phyloP scores from a whole-genome alignment of 2,113 vertebrate genomes.

The Azemiops feae region DNA sequence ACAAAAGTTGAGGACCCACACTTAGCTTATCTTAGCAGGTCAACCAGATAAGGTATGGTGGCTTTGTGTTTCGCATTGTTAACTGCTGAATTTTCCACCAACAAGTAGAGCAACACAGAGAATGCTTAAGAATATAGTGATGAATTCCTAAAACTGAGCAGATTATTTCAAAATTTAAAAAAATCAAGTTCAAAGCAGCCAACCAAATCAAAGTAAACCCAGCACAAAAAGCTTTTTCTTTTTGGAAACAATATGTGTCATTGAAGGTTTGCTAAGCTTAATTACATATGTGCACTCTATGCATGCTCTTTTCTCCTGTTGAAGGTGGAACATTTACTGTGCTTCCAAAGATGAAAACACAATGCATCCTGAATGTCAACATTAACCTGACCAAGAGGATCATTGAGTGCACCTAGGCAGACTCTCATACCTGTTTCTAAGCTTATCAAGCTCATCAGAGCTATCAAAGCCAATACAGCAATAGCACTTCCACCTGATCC shows the following conservation, averaged over 20 bases:
- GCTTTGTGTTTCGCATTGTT: background rate
- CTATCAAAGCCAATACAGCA: background rate
- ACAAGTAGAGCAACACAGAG: background rate
- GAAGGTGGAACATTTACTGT: background rate
- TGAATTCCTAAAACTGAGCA: background rate
- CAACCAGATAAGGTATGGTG: background rate
- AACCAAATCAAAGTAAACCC: background rate
- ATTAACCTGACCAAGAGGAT: background rate
- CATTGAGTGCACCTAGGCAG: background rate
- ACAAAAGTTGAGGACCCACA: background rate
- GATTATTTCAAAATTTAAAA: background rate
- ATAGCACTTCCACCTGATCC: background rate
- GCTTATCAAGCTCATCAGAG: background rate
- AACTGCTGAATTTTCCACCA: background rate
- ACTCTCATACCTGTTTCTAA: background rate
- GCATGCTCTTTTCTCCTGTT: background rate
- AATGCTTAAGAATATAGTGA: background rate
- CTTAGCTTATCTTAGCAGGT: background rate
- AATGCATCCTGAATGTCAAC: background rate
- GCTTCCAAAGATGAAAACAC: background rate
- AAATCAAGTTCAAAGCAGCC: background rate
- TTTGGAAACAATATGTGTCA: background rate
- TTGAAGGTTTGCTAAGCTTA: background rate
- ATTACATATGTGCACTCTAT: background rate
- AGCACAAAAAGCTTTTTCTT: background rate